Percentiles rank a stretch among this genome's conserved stretches.
Conservation (phyloP, 2,113 vertebrate species). For the Ranitomeya variabilis region DNA sequence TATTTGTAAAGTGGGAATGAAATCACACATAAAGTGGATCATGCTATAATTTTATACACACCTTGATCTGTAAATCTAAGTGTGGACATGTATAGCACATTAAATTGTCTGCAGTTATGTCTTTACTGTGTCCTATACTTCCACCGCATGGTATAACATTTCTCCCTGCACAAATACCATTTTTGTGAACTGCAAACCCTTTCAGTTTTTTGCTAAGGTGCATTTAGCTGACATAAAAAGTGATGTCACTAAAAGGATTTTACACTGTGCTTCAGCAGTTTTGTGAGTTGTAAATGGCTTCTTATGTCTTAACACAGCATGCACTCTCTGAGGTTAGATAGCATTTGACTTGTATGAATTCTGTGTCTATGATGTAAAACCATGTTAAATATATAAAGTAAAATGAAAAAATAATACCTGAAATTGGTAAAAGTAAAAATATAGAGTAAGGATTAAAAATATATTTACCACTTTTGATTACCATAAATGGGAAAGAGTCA, state of each 20-base stretch:
- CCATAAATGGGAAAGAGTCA: neutral
- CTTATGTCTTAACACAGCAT: slow-evolving; percentile 4
- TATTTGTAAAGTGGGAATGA: neutral
- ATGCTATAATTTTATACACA: neutral
- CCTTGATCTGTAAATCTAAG: neutral
- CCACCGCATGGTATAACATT: neutral
- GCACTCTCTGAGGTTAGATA: slow-evolving; percentile 3
- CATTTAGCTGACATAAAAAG: neutral
- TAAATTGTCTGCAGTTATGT: neutral
- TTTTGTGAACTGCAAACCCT: neutral
- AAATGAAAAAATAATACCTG: neutral
- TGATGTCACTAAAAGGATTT: slow-evolving; percentile 22
- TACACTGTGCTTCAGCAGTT: slow-evolving; percentile 16
- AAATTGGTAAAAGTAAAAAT: neutral
- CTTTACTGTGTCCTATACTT: neutral
- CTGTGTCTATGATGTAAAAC: neutral
- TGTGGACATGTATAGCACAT: neutral
- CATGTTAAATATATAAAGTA: neutral
- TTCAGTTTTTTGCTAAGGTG: slow-evolving; percentile 4
- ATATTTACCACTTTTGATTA: neutral
- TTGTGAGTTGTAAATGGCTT: slow-evolving; percentile 18
- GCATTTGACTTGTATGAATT: slow-evolving; percentile 15
- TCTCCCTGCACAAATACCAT: neutral
- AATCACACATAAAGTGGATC: neutral
- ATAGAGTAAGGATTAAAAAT: neutral